Evolutionary conservation across 2,113 vertebrate genomes (phyloP).

Genomic region (Morone chrysops): DNA sequence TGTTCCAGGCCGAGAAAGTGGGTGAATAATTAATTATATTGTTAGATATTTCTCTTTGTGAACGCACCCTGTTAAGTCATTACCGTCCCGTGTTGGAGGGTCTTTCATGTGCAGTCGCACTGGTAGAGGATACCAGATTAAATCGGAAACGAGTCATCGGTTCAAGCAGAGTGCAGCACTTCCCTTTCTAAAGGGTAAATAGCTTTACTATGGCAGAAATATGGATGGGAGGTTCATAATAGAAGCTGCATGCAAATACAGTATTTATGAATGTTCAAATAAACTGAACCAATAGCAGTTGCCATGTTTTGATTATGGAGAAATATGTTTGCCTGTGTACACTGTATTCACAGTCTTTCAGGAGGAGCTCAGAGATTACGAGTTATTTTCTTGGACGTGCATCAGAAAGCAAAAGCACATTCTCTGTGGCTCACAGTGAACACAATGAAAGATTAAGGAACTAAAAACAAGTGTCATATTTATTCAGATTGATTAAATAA

Average conservation of each 20-base stretch:
- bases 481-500: constrained; percentile 70
- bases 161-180: constrained; percentile 65
- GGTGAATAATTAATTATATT: constrained; percentile 70
- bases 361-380: constrained; percentile 46
- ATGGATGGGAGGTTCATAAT: constrained; percentile 31
- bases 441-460: constrained; percentile 58
- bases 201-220: constrained; percentile 61
- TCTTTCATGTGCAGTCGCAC: constrained; percentile 56
- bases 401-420: constrained; percentile 39
- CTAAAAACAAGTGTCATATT: constrained; percentile 62
- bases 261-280: constrained; percentile 58
- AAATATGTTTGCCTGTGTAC: constrained; percentile 48
- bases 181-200: constrained; percentile 53
- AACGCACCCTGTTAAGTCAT: constrained; percentile 58
- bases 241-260: constrained; percentile 59
- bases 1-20: constrained; percentile 20
- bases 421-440: constrained; percentile 33
- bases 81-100: constrained; percentile 43
- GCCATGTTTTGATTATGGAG: constrained; percentile 54
- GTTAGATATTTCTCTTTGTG: constrained; percentile 59
- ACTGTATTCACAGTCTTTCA: constrained; percentile 43
- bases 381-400: constrained; percentile 47
- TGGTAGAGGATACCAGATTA: constrained; percentile 43
- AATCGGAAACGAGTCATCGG: constrained; percentile 48
- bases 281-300: constrained; percentile 38